Evolutionary conservation across 2,113 vertebrate species (phyloP).

Genomic region (Trogon melanurus): DNA sequence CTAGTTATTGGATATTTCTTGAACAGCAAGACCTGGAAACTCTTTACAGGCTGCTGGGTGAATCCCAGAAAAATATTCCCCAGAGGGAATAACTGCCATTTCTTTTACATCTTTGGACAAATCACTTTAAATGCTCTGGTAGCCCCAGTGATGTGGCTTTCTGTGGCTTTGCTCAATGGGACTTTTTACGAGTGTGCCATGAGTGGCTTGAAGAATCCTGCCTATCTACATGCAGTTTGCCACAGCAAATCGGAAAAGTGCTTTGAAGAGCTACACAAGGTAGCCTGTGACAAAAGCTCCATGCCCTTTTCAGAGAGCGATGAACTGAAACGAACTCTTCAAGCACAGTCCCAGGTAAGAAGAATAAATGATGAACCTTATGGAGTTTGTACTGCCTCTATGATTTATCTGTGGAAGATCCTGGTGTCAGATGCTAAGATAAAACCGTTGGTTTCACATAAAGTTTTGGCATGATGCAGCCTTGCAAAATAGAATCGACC

Average conservation of each 20-base stretch:
- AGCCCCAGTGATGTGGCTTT: constrained; percentile 92
- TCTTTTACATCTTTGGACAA: constrained; percentile 67
- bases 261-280: constrained; percentile 77
- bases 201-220: constrained; percentile 81
- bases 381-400: background rate
- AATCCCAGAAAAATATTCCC: constrained; percentile 78
- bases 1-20: constrained; percentile 85
- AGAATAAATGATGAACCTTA: background rate
- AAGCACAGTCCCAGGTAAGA: constrained; percentile 94
- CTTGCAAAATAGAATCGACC: background rate
- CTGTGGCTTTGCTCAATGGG: constrained; percentile 90
- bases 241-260: constrained; percentile 81
- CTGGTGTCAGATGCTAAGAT: background rate
- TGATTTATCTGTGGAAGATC: background rate
- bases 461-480: background rate
- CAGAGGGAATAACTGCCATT: constrained; percentile 50
- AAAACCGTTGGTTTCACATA: background rate
- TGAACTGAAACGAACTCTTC: constrained; percentile 85
- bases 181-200: constrained; percentile 93
- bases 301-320: constrained; percentile 74
- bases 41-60: constrained; percentile 91
- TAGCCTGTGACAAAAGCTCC: constrained; percentile 82
- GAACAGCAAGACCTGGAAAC: constrained; percentile 84
- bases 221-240: constrained; percentile 80
- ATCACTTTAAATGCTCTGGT: constrained; percentile 81